Percentiles rank a stretch among this genome's conserved stretches.
These are phyloP conservation scores for Ochotona curzoniae DNA, from an alignment of 2,113 vertebrate species.

Conservation along the genomic window DNA sequence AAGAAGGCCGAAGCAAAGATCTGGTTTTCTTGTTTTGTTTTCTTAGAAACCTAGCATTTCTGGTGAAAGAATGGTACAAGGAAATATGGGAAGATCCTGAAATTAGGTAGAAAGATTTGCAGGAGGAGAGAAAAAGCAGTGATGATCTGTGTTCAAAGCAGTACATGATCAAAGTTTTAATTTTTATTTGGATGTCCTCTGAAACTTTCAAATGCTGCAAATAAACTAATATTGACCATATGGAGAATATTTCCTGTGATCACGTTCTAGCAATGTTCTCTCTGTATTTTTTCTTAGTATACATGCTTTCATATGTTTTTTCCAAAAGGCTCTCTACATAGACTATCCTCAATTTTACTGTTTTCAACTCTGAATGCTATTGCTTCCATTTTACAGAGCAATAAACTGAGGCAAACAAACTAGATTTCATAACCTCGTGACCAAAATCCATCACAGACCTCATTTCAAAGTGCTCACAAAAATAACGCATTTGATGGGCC, in stretches of 20 bases:
- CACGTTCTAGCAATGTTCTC: neutral
- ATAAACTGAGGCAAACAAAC: neutral
- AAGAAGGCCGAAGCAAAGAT: slow-evolving; percentile 14
- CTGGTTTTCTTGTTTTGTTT: neutral
- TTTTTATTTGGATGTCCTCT: neutral
- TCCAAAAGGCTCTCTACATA: neutral
- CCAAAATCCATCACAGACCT: neutral
- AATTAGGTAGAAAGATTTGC: neutral
- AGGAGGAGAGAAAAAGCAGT: neutral
- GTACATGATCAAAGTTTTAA: neutral
- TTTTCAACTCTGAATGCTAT: neutral
- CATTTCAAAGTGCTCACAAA: neutral
- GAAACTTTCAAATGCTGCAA: neutral
- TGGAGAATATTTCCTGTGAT: neutral
- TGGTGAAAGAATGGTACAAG: too few relatives aligned
- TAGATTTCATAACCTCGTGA: neutral
- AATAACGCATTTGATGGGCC: too few relatives aligned
- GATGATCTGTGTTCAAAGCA: neutral
- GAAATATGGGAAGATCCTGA: neutral
- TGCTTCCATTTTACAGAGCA: neutral
- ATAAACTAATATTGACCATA: neutral
- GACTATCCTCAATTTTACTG: neutral
- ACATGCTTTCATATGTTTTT: neutral
- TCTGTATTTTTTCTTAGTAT: neutral
- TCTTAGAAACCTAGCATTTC: neutral